Evolutionary conservation across 2,888 invertebrate species (phyloP).

Genomic region (Synanthedon tipuliformis): DNA sequence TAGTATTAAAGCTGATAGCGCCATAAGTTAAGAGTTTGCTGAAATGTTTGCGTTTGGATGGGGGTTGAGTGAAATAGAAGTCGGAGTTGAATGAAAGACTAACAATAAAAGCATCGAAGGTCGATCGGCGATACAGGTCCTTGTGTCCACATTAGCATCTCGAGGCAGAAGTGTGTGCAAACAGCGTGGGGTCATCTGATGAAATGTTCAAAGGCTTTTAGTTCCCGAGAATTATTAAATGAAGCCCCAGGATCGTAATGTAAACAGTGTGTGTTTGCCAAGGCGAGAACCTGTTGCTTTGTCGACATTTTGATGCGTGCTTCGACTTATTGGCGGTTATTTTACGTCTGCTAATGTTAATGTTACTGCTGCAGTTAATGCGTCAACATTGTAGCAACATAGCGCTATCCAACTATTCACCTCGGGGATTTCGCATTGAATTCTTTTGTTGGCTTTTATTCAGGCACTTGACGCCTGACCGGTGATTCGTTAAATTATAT

Average conservation of each 20-base stretch:
- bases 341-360: conserved; percentile 65
- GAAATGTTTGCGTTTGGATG: conserved; percentile 44
- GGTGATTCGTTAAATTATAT: conserved; percentile 1
- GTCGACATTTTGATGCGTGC: conserved; percentile 61
- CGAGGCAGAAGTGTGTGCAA: conserved; percentile 66
- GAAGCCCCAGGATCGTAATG: conserved; percentile 69
- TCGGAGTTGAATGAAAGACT: conserved; percentile 40
- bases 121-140: conserved; percentile 68
- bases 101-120: conserved; percentile 61
- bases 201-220: conserved; percentile 72
- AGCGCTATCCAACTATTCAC: conserved; percentile 7
- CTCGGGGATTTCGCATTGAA: conserved; percentile 16
- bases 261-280: conserved; percentile 62
- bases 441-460: conserved; percentile 23
- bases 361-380: conserved; percentile 47
- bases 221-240: conserved; percentile 72
- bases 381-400: conserved; percentile 52
- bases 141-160: conserved; percentile 71
- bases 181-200: conserved; percentile 70
- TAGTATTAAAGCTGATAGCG: too few relatives aligned
- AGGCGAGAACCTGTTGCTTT: conserved; percentile 67
- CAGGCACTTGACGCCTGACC: conserved; percentile 12
- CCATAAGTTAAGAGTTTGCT: background rate
- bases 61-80: conserved; percentile 59
- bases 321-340: conserved; percentile 65